Percentiles rank a stretch among this genome's conserved stretches.
Conservation (phyloP, 2,797 vertebrate species). For the Coregonus sp. region DNA sequence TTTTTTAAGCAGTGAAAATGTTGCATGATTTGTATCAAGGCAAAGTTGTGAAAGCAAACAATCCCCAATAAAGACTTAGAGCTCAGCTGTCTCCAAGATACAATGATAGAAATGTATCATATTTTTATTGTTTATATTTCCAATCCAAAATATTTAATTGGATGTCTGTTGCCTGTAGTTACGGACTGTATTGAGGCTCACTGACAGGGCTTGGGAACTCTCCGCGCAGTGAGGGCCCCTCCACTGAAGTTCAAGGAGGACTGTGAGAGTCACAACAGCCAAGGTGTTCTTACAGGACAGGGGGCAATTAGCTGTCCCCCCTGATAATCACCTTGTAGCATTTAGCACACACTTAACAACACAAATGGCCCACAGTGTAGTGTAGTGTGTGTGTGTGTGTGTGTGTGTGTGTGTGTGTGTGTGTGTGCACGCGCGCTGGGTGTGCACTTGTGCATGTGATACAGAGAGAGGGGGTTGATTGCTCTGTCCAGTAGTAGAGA, state of each 20-base stretch:
- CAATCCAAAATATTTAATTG: slow-evolving; percentile 6
- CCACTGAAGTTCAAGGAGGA: slow-evolving; percentile 77
- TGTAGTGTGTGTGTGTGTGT: slow-evolving; percentile 11
- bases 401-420: slow-evolving; percentile 36
- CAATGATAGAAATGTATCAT: slow-evolving; percentile 3
- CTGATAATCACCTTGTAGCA: slow-evolving; percentile 84
- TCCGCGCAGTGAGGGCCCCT: slow-evolving; percentile 29
- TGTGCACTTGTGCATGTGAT: neutral
- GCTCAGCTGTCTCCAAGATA: slow-evolving; percentile 14
- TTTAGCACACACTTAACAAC: slow-evolving; percentile 89
- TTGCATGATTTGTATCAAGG: slow-evolving; percentile 37
- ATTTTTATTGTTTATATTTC: slow-evolving; percentile 3
- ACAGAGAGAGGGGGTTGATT: slow-evolving; percentile 3
- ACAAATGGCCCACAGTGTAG: slow-evolving; percentile 82
- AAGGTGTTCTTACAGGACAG: slow-evolving; percentile 65
- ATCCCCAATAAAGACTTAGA: neutral
- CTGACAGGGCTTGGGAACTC: slow-evolving; percentile 14
- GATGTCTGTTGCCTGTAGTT: slow-evolving; percentile 4
- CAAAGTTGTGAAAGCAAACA: slow-evolving; percentile 48
- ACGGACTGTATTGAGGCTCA: slow-evolving; percentile 2
- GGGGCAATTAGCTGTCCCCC: slow-evolving; percentile 34
- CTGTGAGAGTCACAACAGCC: slow-evolving; percentile 47
- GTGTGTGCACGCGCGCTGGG: slow-evolving; percentile 24
- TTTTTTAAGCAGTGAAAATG: slow-evolving; percentile 42
- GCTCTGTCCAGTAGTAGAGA: slow-evolving; percentile 36